Evolutionary conservation across 37 sponge, comb jelly and placozoan genomes (phyloP).

Genomic region (Theonella swinhoei): DNA sequence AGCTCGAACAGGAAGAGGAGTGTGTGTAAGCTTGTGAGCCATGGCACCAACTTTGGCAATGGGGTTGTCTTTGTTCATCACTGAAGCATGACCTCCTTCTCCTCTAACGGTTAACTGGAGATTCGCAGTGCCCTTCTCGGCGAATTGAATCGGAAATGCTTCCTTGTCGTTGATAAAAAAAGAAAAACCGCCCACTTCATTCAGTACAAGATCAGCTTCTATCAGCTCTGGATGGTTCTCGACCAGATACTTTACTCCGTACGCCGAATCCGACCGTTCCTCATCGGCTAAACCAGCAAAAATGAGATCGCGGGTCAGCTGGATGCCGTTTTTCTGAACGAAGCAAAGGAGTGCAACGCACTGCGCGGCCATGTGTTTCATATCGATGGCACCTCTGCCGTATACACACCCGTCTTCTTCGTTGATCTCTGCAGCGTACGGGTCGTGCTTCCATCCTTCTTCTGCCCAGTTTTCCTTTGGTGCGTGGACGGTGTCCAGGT

Average conservation of each 20-base stretch:
- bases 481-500: conserved; percentile 83
- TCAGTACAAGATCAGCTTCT: conserved; percentile 75
- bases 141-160: conserved; percentile 67
- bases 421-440: conserved; percentile 76
- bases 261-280: conserved; percentile 57
- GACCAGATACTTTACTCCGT: conserved; percentile 74
- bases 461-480: conserved; percentile 80
- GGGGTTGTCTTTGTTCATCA: conserved; percentile 67
- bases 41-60: conserved; percentile 61
- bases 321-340: conserved; percentile 48
- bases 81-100: conserved; percentile 76
- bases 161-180: conserved; percentile 38
- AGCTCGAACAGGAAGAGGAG: conserved; percentile 53
- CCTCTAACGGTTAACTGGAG: conserved; percentile 69
- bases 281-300: conserved; percentile 88
- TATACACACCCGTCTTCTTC: conserved; percentile 89
- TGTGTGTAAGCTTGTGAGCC: conserved; percentile 42
- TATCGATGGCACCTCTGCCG: conserved; percentile 85
- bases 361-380: conserved; percentile 91
- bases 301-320: conserved; percentile 71
- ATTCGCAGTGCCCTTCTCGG: conserved; percentile 67
- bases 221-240: conserved; percentile 74
- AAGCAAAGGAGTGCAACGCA: conserved; percentile 67
- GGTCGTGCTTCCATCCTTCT: conserved; percentile 84
- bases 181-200: conserved; percentile 82